A percentile compares a stretch with the other conserved stretches of the same genome.
Evolutionary conservation across 1,140 invertebrate genomes (phyloP).

Genomic region (Thalassaphorura encarpata): DNA sequence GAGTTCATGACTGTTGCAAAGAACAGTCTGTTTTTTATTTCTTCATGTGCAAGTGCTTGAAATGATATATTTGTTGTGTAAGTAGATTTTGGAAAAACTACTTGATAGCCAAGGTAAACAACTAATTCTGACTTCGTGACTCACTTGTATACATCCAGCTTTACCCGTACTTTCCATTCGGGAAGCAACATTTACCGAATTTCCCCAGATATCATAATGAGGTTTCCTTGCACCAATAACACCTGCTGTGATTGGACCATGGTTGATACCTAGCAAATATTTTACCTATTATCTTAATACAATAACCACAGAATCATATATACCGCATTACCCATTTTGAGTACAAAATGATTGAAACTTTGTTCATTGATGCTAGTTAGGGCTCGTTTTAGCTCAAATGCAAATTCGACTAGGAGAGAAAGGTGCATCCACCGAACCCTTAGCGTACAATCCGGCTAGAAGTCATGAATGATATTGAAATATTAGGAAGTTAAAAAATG

Average conservation of each 20-base stretch:
- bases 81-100: conserved; percentile 38
- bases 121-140: no score
- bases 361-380: conserved; percentile 86
- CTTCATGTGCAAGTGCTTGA: no score
- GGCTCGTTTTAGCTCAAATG: conserved; percentile 76
- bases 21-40: no score
- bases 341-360: conserved; percentile 91
- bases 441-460: conserved; percentile 54
- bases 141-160: conserved; percentile 84
- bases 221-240: conserved; percentile 82
- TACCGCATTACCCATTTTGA: conserved; percentile 61
- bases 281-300: no score
- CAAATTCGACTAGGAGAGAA: conserved; percentile 75
- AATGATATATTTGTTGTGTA: no score
- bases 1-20: no score
- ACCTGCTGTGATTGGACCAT: neutral
- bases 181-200: conserved; percentile 90
- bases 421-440: conserved; percentile 74
- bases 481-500: no score
- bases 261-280: neutral
- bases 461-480: no score
- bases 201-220: conserved; percentile 94
- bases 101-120: no score
- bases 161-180: conserved; percentile 95
- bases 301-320: neutral